Evolutionary conservation across 2,888 invertebrate genomes (phyloP), one percentile per base, ranked within the genome.

Genomic region (Acanthosoma haemorrhoidale): DNA sequence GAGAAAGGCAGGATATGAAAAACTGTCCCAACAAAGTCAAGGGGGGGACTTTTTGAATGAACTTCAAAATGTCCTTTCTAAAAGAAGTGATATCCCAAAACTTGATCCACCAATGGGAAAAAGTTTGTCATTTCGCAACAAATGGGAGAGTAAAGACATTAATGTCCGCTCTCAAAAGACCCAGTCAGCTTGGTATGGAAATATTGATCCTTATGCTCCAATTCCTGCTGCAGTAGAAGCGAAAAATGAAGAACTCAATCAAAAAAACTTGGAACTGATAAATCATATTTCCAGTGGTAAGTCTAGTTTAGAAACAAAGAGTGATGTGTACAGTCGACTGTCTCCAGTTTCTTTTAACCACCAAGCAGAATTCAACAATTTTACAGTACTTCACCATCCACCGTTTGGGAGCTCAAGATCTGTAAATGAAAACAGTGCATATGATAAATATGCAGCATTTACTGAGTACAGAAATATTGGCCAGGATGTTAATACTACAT

Each of bases 101-200:
- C 51, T 71, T 16, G 71, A 75, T 15, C 69, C 73, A n/a, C 63
- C 75, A 0, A 77, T 79, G 0, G 80, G 81, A 1, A 81, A 81
- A 71, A 81, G 83, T 75, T 77, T 86, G 8, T 66, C 66, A 9
- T n/a, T 66, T 31, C 39, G 43, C 13, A 66, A 66, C 39, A 67
- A 69, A 32, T 71, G 71, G 71, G 71, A 71, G 25, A 61, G 57
- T 6, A 71, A 71, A 29, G 69, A 71, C 31, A 71, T 18, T 16
- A 71, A 39, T 16, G 51, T 39, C 39, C 69, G 69, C n/a, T 38
- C 63, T 5, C 64, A 69, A 31, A 21, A 63, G 18, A 21, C 61
- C n/a, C 61, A 71, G 32, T 69, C 68, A n/a, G 36, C 68, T 25
- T 61, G 34, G 25, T 71, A 71, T 25, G 69, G 69, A 8, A 71